Evolutionary conservation across 1,140 invertebrate genomes (phyloP).

Genomic region (Sarcophaga peregrina): DNA sequence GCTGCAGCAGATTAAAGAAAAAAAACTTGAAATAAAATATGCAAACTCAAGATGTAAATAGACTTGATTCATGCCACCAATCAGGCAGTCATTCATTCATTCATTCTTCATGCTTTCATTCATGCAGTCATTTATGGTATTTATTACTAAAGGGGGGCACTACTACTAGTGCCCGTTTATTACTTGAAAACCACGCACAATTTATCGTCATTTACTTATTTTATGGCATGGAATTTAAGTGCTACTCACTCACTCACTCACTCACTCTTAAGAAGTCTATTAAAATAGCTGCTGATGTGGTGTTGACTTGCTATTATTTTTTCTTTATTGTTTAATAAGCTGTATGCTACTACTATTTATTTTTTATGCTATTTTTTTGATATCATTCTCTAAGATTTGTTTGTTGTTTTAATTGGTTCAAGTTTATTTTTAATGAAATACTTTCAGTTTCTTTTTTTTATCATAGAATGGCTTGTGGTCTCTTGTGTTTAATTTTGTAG

Average conservation of each 20-base stretch:
- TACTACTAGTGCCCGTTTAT: neutral
- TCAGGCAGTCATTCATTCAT: neutral
- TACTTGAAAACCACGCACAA: conserved; percentile 34
- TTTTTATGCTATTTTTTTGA: neutral
- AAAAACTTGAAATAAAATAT: no score
- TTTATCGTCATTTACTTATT: conserved; percentile 16
- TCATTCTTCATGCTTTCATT: neutral
- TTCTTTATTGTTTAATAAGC: neutral
- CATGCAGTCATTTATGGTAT: neutral
- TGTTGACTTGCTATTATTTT: neutral
- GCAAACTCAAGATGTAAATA: no score
- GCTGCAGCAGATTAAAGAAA: neutral
- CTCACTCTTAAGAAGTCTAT: no score
- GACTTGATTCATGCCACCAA: no score
- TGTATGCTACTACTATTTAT: neutral
- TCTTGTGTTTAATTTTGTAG: neutral
- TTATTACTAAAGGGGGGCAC: no score
- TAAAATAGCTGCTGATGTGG: neutral
- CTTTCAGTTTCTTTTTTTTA: no score
- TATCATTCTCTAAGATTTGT: neutral
- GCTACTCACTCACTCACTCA: no score
- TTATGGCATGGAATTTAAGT: neutral
- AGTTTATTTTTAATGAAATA: neutral
- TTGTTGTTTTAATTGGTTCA: neutral
- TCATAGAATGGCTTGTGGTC: no score